These are phyloP conservation scores for Anadara kagoshimensis DNA, from an alignment of 1,140 invertebrate species.

Conservation along the genomic window DNA sequence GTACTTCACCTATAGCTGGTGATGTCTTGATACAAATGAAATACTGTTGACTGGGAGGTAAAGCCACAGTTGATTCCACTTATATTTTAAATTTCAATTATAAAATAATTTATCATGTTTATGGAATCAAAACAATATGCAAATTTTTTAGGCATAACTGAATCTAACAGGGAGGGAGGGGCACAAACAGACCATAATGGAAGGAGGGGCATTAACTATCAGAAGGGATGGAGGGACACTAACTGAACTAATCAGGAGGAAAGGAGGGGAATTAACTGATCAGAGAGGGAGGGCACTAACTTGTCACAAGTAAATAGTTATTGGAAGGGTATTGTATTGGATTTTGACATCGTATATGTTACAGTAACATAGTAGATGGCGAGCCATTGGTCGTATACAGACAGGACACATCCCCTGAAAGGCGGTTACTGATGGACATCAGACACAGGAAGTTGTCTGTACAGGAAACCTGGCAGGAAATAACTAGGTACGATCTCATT, in stretches of 20 bases:
- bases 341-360: slow-evolving; percentile 14
- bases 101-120: neutral
- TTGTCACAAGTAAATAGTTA: too few relatives aligned
- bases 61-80: neutral
- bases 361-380: slow-evolving; percentile 44
- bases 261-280: neutral
- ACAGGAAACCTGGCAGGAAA: too few relatives aligned
- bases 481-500: too few relatives aligned
- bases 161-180: neutral
- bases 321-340: too few relatives aligned
- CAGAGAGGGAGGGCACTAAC: neutral
- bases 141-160: neutral
- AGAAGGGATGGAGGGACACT: neutral
- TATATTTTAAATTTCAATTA: neutral
- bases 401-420: slow-evolving; percentile 23
- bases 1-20: too few relatives aligned
- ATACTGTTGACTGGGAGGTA: too few relatives aligned
- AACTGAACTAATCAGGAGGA: neutral
- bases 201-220: neutral
- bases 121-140: neutral
- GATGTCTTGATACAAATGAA: too few relatives aligned
- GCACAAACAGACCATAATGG: neutral
- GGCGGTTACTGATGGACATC: slow-evolving; percentile 37
- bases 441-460: slow-evolving; percentile 21
- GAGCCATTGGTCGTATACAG: slow-evolving; percentile 45